Evolutionary conservation across 2,113 vertebrate genomes (phyloP), one percentile per base, ranked within the genome.

Genomic region (Hucho hucho): DNA sequence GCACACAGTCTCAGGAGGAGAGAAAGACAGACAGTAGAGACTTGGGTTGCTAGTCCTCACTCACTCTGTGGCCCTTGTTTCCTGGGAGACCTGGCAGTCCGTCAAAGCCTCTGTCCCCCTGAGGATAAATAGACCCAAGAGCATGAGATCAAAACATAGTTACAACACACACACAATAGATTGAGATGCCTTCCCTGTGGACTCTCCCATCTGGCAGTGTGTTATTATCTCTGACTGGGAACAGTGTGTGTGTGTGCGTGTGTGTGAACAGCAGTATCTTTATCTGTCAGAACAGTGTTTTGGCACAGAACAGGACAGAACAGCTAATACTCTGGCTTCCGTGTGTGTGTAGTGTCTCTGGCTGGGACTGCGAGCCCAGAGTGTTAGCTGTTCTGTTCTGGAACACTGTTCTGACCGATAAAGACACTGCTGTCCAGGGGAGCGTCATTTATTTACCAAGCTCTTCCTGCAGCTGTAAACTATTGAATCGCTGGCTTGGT

Each of bases 21-120:
- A 2, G 37, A 43, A 22, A 53, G 24, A 58, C 43, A 49, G 9
- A 70, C 68, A 66, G 28, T 53, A 65, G 29, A 69, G 63, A 59
- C n/a, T 32, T 64, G 64, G 26, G 53, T 12, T 24, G 69, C 24
- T 28, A 28, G 47, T 58, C 20, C 46, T 37, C 24, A 87, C 93
- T 91, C 78, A 95, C 95, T 86, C 85, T 91, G 83, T 96, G 94
- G 76, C 97, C 97, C 75, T 97, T 96, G 82, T 95, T 90, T 66
- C 97, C 97, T 6, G 94, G 94, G 75, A 97, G 94, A 81, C 97
- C 97, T 0, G 95, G 95, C 47, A 97, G 91, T 70, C 96, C 97
- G 13, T 97, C 96, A 75, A 97, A 97, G 67, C 96, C 97, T 64
- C 95, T 92, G 74, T 98, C 96, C 16, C 97, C 97, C 97, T 97